Percentiles rank a stretch among this genome's conserved stretches.
These are phyloP conservation scores for Apodemia hepburni DNA, from an alignment of 2,888 invertebrate species.

Conservation along the genomic window DNA sequence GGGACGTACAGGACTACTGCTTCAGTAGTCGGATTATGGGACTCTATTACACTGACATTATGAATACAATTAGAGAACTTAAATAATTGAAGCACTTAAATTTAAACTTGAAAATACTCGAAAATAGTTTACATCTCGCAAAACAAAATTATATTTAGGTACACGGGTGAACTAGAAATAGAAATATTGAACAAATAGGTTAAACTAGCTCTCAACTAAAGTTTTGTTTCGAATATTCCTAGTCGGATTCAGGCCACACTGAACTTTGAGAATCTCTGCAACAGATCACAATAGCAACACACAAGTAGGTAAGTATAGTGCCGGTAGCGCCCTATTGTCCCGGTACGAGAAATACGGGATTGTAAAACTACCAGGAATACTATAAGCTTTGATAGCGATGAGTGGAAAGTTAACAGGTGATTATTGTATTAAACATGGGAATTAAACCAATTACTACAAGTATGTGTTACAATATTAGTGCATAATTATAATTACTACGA, in stretches of 20 bases:
- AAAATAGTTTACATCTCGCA: too few relatives aligned
- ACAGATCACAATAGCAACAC: constrained; percentile 6
- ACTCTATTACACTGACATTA: too few relatives aligned
- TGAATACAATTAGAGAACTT: too few relatives aligned
- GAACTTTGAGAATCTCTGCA: constrained; percentile 2
- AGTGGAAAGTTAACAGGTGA: too few relatives aligned
- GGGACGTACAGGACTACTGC: too few relatives aligned
- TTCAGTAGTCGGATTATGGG: too few relatives aligned
- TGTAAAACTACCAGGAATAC: background rate
- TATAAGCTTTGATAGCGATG: background rate
- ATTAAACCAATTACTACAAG: too few relatives aligned
- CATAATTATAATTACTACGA: too few relatives aligned
- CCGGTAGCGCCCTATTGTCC: background rate
- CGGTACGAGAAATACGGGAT: background rate
- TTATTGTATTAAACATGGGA: too few relatives aligned
- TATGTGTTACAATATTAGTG: too few relatives aligned
- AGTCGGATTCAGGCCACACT: background rate
- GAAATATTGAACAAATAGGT: background rate
- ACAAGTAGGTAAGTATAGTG: background rate
- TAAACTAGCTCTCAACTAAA: background rate
- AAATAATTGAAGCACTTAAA: too few relatives aligned
- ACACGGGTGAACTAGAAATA: background rate
- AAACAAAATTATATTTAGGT: background rate
- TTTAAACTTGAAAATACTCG: too few relatives aligned
- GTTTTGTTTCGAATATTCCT: background rate